A percentile compares a stretch with the other conserved stretches of the same genome.
Evolutionary conservation across 2,888 invertebrate genomes (phyloP).

Genomic region (Sphecodes monilicornis): DNA sequence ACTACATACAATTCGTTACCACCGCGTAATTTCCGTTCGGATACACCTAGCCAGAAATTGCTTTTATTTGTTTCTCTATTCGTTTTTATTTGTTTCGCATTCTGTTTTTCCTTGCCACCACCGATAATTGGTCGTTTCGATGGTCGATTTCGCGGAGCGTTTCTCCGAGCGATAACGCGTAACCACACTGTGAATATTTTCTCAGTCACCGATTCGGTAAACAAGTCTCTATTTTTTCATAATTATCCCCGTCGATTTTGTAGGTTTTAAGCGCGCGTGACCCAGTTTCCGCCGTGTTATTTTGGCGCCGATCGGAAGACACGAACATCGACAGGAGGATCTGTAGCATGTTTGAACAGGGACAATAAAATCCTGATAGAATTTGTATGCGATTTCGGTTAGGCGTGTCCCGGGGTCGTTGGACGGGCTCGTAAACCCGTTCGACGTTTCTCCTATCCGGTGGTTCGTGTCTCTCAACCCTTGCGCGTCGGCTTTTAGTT

Average conservation of each 20-base stretch:
- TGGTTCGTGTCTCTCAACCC: neutral
- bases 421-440: conserved; percentile 36
- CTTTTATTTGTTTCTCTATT: neutral
- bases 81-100: neutral
- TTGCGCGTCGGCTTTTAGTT: neutral
- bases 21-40: neutral
- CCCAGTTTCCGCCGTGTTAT: neutral
- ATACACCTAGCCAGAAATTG: neutral
- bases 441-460: conserved; percentile 25
- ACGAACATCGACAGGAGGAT: neutral
- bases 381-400: conserved; percentile 57
- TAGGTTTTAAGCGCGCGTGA: neutral
- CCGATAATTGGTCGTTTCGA: conserved; percentile 3
- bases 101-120: neutral
- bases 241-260: conserved; percentile 19
- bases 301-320: neutral
- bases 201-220: conserved; percentile 12
- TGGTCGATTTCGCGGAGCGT: conserved; percentile 9
- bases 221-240: conserved; percentile 30
- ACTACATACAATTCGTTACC: neutral
- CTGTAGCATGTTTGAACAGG: conserved; percentile 56
- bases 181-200: conserved; percentile 29
- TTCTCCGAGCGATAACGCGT: conserved; percentile 26
- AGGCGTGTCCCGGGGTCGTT: conserved; percentile 35
- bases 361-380: conserved; percentile 64